These are phyloP conservation scores for Napeogenes sylphis DNA, from an alignment of 2,888 invertebrate genomes.

Conservation along the genomic window DNA sequence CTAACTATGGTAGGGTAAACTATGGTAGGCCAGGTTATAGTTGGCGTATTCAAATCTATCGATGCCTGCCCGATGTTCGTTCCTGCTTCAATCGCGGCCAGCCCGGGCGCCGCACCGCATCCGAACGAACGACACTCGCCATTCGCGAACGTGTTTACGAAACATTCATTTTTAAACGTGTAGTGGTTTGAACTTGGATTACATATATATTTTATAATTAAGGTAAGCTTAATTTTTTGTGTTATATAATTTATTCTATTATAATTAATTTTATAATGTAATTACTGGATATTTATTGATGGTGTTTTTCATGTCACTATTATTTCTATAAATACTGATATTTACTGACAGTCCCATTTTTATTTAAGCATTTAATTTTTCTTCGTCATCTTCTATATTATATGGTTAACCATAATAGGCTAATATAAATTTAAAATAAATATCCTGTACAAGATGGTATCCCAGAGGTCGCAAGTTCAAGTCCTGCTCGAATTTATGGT, in stretches of 20 bases:
- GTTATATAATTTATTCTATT: background rate
- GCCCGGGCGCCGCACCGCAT: constrained; percentile 70
- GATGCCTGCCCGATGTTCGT: constrained; percentile 31
- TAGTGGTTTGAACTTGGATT: constrained; percentile 50
- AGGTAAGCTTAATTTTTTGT: constrained; percentile 39
- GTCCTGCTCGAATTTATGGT: too few relatives aligned
- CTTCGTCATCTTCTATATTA: too few relatives aligned
- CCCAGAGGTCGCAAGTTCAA: too few relatives aligned
- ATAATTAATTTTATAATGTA: background rate
- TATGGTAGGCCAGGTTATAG: background rate
- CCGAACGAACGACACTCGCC: constrained; percentile 72
- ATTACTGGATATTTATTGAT: background rate
- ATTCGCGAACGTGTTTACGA: constrained; percentile 65
- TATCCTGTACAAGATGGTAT: too few relatives aligned
- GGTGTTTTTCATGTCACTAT: too few relatives aligned
- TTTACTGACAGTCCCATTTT: too few relatives aligned
- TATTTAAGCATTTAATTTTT: too few relatives aligned
- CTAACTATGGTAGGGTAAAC: background rate
- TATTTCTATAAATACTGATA: too few relatives aligned
- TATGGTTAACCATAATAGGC: too few relatives aligned
- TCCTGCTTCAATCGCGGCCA: constrained; percentile 43
- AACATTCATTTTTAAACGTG: constrained; percentile 39
- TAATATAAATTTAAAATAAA: too few relatives aligned
- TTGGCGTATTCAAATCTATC: constrained; percentile 32
- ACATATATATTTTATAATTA: constrained; percentile 31